Base-by-base conservation (phyloP, 2,888 invertebrate species). In the Calameuta pallipes region DNA sequence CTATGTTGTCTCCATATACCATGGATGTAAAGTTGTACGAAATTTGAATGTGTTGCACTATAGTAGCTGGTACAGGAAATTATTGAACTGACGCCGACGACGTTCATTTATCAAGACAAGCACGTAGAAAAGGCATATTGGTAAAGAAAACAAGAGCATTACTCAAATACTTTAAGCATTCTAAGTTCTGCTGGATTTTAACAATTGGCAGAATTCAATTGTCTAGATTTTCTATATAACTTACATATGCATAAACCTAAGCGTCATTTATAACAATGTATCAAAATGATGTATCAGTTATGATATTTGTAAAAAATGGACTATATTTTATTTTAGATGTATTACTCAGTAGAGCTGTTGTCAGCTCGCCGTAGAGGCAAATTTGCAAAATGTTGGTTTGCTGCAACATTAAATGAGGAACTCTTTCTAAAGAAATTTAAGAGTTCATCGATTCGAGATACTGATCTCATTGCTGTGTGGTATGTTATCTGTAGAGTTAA, bases 331-430 rank as follows among this genome's bases (percentile, higher is more conserved):
- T 71, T 33, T 1, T 2, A 82, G 75, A 87, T 87, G 87, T 86
- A 81, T 78, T 82, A 84, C 77, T 73, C 80, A 35, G 4, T 37
- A 31, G 82, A 84, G 1, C 31, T 86, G 3, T 80, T 85, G n/a
- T 79, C 78, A 9, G n/a, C 34, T 35, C 81, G 79, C 70, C 76
- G 74, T 3, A 81, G 69, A 1, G 82, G 84, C 12, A 80, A 81
- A 70, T 70, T 87, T 6, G 35, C 83, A 4, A 73, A 77, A 56
- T 82, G 82, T 30, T 87, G 87, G 87, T 76, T 87, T 9, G 87
- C 87, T 30, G 86, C 83, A 9, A 86, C 79, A 0, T 11, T 79
- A 3, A 85, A 73, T 37, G 82, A 83, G 23, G 34, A 77, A 73
- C 69, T 73, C 35, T 86, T 87, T 74, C 83, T 80, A 56, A 77